Evolutionary conservation across 1,140 invertebrate species (phyloP).

Genomic region (Coptotermes formosanus): DNA sequence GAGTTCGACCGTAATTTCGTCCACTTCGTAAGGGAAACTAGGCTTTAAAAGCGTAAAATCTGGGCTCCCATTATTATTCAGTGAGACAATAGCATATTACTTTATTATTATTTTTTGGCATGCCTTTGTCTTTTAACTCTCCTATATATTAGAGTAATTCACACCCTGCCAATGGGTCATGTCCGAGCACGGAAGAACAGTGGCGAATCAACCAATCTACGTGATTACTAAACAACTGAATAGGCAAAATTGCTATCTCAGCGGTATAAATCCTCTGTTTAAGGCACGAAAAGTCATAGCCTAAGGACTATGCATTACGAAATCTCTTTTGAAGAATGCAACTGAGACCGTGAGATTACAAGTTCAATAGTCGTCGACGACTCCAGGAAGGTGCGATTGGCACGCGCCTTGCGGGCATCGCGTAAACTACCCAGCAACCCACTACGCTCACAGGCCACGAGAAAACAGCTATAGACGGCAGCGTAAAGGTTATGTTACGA

Average conservation of each 20-base stretch:
- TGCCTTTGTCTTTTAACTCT: background rate
- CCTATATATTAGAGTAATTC: background rate
- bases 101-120: background rate
- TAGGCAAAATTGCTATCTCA: background rate
- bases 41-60: background rate
- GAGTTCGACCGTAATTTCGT: no score
- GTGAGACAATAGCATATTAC: background rate
- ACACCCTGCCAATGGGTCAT: background rate
- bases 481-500: no score
- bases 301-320: background rate
- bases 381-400: background rate
- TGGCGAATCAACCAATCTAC: background rate
- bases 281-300: background rate
- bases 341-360: background rate
- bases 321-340: background rate
- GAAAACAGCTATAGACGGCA: no score
- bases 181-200: background rate
- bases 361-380: background rate
- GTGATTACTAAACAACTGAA: background rate
- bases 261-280: background rate
- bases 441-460: background rate
- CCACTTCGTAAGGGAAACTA: no score
- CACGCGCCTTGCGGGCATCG: conserved; percentile 4
- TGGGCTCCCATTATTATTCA: background rate
- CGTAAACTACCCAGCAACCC: background rate